Conservation (phyloP, 2,113 vertebrate genomes). For the Stigmatopora nigra region DNA sequence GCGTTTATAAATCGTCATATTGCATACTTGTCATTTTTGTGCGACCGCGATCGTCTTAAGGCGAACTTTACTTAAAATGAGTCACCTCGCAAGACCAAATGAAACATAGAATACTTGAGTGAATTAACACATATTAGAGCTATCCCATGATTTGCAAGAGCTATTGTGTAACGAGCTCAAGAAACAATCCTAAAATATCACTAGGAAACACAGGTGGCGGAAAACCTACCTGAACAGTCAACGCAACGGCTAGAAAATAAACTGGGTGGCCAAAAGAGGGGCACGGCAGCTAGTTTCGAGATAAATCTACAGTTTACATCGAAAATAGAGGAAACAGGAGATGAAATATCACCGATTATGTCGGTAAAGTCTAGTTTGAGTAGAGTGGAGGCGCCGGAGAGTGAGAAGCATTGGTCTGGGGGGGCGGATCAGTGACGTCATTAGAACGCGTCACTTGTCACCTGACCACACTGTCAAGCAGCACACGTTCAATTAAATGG, state of each 20-base stretch:
- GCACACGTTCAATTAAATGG: neutral
- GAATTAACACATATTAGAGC: neutral
- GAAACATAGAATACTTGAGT: neutral
- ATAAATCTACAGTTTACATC: neutral
- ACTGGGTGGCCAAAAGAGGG: slow-evolving; percentile 14
- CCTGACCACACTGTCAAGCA: neutral
- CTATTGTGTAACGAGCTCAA: neutral
- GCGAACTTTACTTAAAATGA: neutral
- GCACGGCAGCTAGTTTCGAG: neutral
- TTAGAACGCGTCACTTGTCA: neutral
- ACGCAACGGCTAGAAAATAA: slow-evolving; percentile 19
- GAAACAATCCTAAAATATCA: neutral
- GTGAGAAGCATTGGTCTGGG: neutral
- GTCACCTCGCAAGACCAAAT: neutral
- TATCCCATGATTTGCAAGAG: neutral
- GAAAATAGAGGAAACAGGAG: neutral
- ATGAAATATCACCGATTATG: neutral
- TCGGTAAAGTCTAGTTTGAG: neutral
- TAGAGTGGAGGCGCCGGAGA: neutral
- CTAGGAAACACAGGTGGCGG: neutral
- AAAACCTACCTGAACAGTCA: slow-evolving; percentile 28
- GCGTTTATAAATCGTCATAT: neutral
- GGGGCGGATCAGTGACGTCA: neutral
- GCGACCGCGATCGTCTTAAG: neutral
- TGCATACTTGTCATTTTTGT: neutral